Percentiles rank a stretch among this genome's conserved stretches.
phyloP scores from a whole-genome alignment of 2,888 invertebrate genomes.

The Pharmacophagus antenor region DNA sequence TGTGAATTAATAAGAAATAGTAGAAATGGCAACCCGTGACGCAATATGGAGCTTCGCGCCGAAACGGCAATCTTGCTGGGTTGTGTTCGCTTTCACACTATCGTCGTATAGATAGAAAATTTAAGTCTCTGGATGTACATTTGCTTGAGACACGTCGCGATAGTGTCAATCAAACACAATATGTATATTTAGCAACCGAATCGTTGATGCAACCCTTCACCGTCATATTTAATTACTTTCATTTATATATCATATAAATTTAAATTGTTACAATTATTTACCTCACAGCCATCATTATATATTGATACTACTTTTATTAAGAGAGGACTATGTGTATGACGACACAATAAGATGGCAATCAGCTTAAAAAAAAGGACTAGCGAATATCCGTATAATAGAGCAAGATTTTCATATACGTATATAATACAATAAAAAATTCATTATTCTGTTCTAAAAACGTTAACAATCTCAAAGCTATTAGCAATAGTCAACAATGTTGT shows the following conservation, averaged over 20 bases:
- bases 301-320: slow-evolving; percentile 79
- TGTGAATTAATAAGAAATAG: neutral
- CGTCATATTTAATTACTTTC: slow-evolving; percentile 65
- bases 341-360: slow-evolving; percentile 74
- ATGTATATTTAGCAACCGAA: slow-evolving; percentile 36
- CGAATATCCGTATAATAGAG: slow-evolving; percentile 70
- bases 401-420: slow-evolving; percentile 58
- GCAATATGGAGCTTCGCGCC: slow-evolving; percentile 49
- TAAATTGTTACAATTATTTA: slow-evolving; percentile 78
- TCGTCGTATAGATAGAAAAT: slow-evolving; percentile 22
- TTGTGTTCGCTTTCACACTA: slow-evolving; percentile 53
- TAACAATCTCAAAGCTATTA: slow-evolving; percentile 81
- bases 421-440: slow-evolving; percentile 77
- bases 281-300: slow-evolving; percentile 82
- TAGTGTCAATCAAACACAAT: slow-evolving; percentile 41
- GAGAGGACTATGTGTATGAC: slow-evolving; percentile 75
- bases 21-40: slow-evolving; percentile 60
- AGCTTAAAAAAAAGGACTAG: slow-evolving; percentile 77
- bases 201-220: slow-evolving; percentile 55
- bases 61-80: slow-evolving; percentile 42
- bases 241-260: slow-evolving; percentile 79
- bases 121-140: neutral
- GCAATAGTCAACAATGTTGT: slow-evolving; percentile 81
- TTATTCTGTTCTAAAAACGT: slow-evolving; percentile 77
- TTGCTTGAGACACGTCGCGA: slow-evolving; percentile 25